Evolutionary conservation across 35 echinoderm and acorn worm genomes (phyloP).

Genomic region (Amphiura filiformis): DNA sequence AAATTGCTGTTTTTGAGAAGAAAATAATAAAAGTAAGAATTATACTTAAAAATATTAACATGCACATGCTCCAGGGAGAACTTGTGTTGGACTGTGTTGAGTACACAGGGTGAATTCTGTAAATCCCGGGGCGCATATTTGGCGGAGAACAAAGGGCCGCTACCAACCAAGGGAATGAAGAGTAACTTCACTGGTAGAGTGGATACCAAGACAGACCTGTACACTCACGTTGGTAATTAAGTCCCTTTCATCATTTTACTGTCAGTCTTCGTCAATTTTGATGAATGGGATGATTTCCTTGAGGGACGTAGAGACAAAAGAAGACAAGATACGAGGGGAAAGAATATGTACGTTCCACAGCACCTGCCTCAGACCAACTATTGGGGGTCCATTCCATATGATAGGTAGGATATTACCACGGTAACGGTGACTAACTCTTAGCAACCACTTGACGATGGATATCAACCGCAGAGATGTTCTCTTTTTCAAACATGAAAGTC

Average conservation of each 20-base stretch:
- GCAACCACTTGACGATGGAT: not conserved
- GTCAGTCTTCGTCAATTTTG: slow-evolving; percentile 4
- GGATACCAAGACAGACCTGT: not conserved
- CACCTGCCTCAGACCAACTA: not conserved
- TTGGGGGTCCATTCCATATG: no score
- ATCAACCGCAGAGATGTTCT: no score
- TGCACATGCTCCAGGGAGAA: not conserved
- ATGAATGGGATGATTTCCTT: not conserved
- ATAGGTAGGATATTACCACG: no score
- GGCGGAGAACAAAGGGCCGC: slow-evolving; percentile 1
- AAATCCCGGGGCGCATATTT: not conserved
- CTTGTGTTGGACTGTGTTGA: not conserved
- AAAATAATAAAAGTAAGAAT: not conserved
- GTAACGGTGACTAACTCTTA: not conserved
- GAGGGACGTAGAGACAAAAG: not conserved
- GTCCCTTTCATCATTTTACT: slow-evolving; percentile 2
- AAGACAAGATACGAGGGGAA: not conserved
- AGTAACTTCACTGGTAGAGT: not conserved
- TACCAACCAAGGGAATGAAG: not conserved
- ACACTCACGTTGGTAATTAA: not conserved
- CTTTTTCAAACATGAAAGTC: no score
- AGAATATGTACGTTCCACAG: not conserved
- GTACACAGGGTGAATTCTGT: not conserved
- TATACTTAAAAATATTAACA: not conserved
- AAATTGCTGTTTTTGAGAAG: not conserved